phyloP scores from a whole-genome alignment of 2,888 invertebrate genomes.

The Thysanoteuthis rhombus region DNA sequence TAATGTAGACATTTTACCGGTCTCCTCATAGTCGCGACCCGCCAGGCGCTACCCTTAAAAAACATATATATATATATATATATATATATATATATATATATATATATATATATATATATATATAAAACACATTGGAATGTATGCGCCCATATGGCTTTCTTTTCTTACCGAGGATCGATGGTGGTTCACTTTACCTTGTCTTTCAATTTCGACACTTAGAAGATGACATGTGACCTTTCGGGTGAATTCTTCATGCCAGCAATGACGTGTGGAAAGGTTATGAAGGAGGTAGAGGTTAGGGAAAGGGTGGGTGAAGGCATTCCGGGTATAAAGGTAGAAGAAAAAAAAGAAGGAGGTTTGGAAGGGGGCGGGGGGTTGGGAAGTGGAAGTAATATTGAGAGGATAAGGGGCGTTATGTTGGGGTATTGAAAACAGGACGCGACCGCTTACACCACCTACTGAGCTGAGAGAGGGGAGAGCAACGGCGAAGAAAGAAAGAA shows the following conservation, averaged over 20 bases:
- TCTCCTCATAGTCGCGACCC: background rate
- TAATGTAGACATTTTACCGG: background rate
- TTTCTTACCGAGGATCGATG: background rate
- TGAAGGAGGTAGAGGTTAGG: background rate
- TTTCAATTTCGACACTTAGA: background rate
- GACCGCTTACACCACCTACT: background rate
- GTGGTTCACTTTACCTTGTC: background rate
- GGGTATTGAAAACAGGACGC: background rate
- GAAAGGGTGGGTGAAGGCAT: too few species aligned
- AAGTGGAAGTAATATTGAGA: background rate
- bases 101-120: too few species aligned
- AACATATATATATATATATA: too few species aligned
- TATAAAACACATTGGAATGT: background rate
- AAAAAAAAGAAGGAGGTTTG: background rate
- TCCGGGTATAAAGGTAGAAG: background rate
- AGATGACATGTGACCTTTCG: background rate
- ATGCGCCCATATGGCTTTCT: background rate
- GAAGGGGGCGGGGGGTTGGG: background rate
- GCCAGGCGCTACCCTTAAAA: background rate
- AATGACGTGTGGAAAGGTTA: slow-evolving; percentile 12
- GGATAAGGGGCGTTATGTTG: background rate
- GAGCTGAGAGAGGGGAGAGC: background rate
- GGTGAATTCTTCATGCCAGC: background rate
- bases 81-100: too few species aligned
- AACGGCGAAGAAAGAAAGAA: background rate